Conservation (phyloP, 53 echinoderm and acorn worm species). For the Mesocentrotus franciscanus region DNA sequence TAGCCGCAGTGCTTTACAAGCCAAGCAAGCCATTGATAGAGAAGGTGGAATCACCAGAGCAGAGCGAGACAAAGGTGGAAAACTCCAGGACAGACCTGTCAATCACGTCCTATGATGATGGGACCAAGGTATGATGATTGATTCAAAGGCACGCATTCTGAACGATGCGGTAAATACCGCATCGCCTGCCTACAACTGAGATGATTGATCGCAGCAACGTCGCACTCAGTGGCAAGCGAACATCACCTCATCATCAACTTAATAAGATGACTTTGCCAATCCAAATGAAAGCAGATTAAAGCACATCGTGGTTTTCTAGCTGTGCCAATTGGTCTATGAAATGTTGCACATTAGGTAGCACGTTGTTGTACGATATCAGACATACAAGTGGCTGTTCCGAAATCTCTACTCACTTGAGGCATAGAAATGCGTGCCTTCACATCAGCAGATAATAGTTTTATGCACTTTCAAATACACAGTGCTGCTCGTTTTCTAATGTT, state of each 20-base stretch:
- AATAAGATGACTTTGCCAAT: not conserved
- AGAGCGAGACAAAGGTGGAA: not conserved
- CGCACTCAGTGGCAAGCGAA: not conserved
- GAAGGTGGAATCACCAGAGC: slow-evolving; percentile 35
- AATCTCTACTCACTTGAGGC: not conserved
- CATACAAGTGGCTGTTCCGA: not conserved
- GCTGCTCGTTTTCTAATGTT: slow-evolving; percentile 33
- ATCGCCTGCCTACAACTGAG: not conserved
- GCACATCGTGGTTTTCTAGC: not conserved
- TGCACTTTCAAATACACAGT: slow-evolving; percentile 20
- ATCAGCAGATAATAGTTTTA: not conserved
- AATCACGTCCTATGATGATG: not conserved
- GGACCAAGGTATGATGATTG: slow-evolving; percentile 6
- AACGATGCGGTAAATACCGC: not conserved
- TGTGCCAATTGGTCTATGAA: too few relatives aligned
- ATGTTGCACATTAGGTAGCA: not conserved
- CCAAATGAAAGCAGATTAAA: not conserved
- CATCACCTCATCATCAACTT: not conserved
- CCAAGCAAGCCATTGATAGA: slow-evolving; percentile 57
- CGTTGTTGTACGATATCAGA: not conserved
- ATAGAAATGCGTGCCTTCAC: slow-evolving; percentile 20
- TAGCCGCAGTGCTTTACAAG: slow-evolving; percentile 62
- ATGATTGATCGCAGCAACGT: not conserved
- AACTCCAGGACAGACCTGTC: slow-evolving; percentile 35
- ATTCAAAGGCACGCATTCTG: not conserved